phyloP scores from a whole-genome alignment of 1,140 invertebrate species.

The Drosophila seguyi region DNA sequence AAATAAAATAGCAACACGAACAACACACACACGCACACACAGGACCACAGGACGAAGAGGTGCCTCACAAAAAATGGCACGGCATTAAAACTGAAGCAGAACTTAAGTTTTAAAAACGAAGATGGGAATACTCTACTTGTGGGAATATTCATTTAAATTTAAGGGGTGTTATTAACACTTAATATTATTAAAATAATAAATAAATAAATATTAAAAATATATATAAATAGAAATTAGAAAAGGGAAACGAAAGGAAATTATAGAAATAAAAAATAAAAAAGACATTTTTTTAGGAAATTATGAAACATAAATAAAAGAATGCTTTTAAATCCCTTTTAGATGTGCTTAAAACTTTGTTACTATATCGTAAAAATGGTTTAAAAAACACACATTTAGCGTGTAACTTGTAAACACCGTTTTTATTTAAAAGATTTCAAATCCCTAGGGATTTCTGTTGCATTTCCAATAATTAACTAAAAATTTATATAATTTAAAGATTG shows the following conservation, averaged over 20 bases:
- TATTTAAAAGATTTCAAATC: no score
- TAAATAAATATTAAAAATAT: no score
- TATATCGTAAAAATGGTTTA: no score
- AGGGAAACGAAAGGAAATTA: no score
- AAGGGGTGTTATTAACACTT: no score
- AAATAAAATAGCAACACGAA: slow-evolving; percentile 77
- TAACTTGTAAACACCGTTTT: no score
- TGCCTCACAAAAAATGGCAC: slow-evolving; percentile 65
- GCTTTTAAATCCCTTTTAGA: background rate
- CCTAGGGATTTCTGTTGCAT: no score
- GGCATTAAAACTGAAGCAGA: slow-evolving; percentile 59
- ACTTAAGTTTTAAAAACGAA: slow-evolving; percentile 2
- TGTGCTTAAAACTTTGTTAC: no score
- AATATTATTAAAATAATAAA: no score
- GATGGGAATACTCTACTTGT: slow-evolving; percentile 14
- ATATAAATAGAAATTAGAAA: no score
- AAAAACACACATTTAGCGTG: no score
- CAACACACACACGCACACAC: slow-evolving; percentile 24
- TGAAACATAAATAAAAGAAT: background rate
- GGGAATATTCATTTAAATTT: background rate
- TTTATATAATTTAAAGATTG: background rate
- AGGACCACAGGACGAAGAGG: slow-evolving; percentile 21
- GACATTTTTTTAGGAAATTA: background rate
- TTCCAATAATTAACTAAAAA: accelerated
- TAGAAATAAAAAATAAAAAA: background rate